These are phyloP conservation scores for Gouania willdenowi DNA, from an alignment of 2,797 vertebrate species.

Conservation along the genomic window DNA sequence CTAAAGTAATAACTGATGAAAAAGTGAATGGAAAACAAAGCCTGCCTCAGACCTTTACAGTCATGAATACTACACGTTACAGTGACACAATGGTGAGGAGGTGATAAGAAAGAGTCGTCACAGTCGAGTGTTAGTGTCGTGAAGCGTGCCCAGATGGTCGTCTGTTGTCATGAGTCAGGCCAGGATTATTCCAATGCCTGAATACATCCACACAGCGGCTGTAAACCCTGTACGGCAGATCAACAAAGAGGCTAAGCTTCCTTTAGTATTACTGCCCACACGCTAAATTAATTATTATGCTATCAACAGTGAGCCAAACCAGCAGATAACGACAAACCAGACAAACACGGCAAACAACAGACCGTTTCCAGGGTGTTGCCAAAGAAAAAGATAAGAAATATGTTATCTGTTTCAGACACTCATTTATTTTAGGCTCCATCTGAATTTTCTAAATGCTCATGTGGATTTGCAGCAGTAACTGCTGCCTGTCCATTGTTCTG, in stretches of 20 bases:
- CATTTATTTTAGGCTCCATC: no score
- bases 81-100: not conserved
- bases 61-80: no score
- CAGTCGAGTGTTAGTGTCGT: constrained; percentile 12
- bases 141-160: constrained; percentile 49
- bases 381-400: not conserved
- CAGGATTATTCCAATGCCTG: constrained; percentile 52
- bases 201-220: no score
- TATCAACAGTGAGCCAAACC: constrained; percentile 17
- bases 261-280: constrained; percentile 9
- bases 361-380: not conserved
- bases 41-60: no score
- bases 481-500: not conserved
- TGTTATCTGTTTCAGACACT: no score
- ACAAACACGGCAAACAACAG: constrained; percentile 9
- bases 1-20: no score
- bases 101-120: constrained; percentile 8
- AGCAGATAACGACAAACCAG: constrained; percentile 12
- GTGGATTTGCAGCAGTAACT: not conserved
- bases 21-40: no score
- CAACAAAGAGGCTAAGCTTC: constrained; percentile 16
- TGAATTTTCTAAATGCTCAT: not conserved
- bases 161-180: constrained; percentile 33
- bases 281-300: constrained; percentile 18
- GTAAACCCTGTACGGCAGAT: no score